Conservation (phyloP, 2,888 invertebrate genomes). For the Morpho achilles region DNA sequence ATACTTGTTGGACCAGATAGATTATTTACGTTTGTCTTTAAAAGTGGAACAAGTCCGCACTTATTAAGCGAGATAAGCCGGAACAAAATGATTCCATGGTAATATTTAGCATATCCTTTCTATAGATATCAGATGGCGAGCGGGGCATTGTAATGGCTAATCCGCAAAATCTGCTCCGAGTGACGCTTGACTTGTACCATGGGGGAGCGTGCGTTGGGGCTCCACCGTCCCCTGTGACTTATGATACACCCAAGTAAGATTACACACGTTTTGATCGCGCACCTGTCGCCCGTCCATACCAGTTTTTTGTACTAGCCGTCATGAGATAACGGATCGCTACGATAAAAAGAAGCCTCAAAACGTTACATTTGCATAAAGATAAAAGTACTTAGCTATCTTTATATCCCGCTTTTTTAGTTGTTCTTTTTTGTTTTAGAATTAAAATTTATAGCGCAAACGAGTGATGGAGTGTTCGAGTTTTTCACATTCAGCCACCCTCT, state of each 20-base stretch:
- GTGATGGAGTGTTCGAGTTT: conserved; percentile 13
- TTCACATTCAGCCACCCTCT: conserved; percentile 15
- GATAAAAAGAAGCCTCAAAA: conserved; percentile 28
- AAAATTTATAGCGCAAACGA: conserved; percentile 23
- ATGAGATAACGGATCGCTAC: conserved; percentile 34
- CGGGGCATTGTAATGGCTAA: conserved; percentile 35
- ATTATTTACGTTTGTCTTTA: too few relatives aligned
- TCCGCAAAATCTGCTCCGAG: conserved; percentile 45
- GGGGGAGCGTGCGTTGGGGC: conserved; percentile 23
- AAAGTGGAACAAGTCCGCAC: too few relatives aligned
- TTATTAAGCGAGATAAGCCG: conserved; percentile 16
- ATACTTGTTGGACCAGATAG: too few relatives aligned
- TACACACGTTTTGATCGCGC: conserved; percentile 34
- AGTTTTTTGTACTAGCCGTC: conserved; percentile 32
- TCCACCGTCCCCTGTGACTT: conserved; percentile 28
- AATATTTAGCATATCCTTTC: conserved; percentile 30
- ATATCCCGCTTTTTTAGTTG: conserved; percentile 22
- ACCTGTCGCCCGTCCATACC: conserved; percentile 33
- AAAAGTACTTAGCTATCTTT: conserved; percentile 26
- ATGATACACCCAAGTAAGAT: conserved; percentile 33
- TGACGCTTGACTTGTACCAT: conserved; percentile 39
- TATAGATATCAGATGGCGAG: conserved; percentile 35
- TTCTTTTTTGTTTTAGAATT: conserved; percentile 23
- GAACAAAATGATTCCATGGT: conserved; percentile 29
- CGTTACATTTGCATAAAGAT: conserved; percentile 30